Evolutionary conservation across 1,140 invertebrate genomes (phyloP).

Genomic region (Drosophila lowei): DNA sequence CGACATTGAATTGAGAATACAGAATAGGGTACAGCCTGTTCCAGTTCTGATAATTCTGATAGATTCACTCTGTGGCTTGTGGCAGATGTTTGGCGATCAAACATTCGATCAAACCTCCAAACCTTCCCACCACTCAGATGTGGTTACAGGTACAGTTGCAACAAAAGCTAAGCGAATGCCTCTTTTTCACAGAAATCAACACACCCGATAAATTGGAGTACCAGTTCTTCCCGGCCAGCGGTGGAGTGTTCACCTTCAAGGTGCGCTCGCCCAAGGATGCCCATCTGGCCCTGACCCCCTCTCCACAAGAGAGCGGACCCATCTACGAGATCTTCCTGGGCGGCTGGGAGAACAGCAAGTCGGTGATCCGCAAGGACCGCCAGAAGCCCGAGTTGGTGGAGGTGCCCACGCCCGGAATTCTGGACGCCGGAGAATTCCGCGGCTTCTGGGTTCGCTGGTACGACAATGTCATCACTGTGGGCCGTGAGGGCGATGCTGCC

Average conservation of each 20-base stretch:
- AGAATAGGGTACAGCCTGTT: background rate
- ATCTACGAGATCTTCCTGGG: slow-evolving; percentile 93
- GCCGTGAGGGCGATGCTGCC: slow-evolving; percentile 84
- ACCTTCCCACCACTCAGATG: slow-evolving; percentile 9
- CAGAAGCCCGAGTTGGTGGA: slow-evolving; percentile 91
- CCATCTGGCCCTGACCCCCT: slow-evolving; percentile 89
- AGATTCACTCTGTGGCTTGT: slow-evolving; percentile 10
- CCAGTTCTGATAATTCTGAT: slow-evolving; percentile 17
- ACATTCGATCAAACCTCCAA: slow-evolving; percentile 10
- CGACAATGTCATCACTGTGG: slow-evolving; percentile 84
- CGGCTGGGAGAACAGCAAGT: slow-evolving; percentile 92
- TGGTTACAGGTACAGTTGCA: slow-evolving; percentile 38
- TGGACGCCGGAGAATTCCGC: slow-evolving; percentile 88
- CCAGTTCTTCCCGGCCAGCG: slow-evolving; percentile 88
- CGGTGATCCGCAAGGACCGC: slow-evolving; percentile 91
- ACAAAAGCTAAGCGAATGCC: background rate
- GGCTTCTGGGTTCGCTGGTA: slow-evolving; percentile 93
- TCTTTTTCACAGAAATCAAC: slow-evolving; percentile 85
- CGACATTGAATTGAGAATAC: background rate
- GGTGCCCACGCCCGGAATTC: slow-evolving; percentile 87
- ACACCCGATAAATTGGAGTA: slow-evolving; percentile 93
- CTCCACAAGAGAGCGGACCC: slow-evolving; percentile 87
- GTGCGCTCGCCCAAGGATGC: slow-evolving; percentile 91
- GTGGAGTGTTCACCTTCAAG: slow-evolving; percentile 88
- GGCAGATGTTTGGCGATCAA: slow-evolving; percentile 28